Base-by-base conservation (phyloP, 2,888 invertebrate genomes). In the Tetropium fuscum region DNA sequence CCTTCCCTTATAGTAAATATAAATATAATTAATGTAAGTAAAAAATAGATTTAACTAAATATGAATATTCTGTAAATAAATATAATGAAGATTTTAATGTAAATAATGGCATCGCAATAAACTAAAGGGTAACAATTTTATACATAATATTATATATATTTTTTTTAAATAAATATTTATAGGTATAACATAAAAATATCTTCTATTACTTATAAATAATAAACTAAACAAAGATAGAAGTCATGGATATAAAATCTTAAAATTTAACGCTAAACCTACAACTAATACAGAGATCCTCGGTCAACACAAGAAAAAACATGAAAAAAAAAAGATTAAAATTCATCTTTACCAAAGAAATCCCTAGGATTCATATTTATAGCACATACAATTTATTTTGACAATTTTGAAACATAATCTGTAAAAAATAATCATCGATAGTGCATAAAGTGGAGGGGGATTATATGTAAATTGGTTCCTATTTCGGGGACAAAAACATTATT, bases 401-500 rank as follows among this genome's bases (percentile, higher is more conserved):
- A 40, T 51, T 61, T 58, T 58, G 49, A 61, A 64, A 56, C 49
- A 44, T 15, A 61, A 59, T 44, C 25, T 59, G 60, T 54, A 59
- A 59, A 61, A 51, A 58, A 60, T 54, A 8, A 57, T 63, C 47
- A 36, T 54, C 44, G 48, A 45, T 43, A 41, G 32, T 38, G 38
- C 40, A 40, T n/a, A n/a, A 49, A 18, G 25, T 20, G 13, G 18
- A 51, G 13, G 20, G 40, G 13, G 25, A 19, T n/a, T n/a, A n/a
- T 18, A 38, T 16, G 27, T 40, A 27, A 27, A 40, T 15, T 16
- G 51, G 40, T 34, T 13, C 13, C 19, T 38, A 49, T 16, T 34
- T 40, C 10, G 25, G 40, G 6, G 51, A 51, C 84, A 91, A 85
- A 84, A 93, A 93, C 92, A 93, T 92, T 78, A 93, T 89, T 78